Conservation (phyloP, 2,888 invertebrate genomes). For the Callyntrura guangdongensis region DNA sequence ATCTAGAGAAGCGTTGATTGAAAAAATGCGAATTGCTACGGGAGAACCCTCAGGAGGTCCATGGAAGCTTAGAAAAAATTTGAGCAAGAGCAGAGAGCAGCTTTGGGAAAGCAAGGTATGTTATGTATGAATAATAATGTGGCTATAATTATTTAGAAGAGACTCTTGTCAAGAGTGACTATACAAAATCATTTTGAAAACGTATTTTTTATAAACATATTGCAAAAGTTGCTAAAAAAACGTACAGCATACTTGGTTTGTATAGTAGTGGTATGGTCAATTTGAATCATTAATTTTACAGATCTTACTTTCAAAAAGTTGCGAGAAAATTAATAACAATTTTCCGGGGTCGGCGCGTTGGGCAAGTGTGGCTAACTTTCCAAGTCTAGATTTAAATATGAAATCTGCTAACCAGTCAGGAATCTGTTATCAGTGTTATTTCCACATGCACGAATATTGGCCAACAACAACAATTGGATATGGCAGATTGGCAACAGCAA, state of each 20-base stretch:
- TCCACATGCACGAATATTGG: constrained; percentile 80
- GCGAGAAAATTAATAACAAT: constrained; percentile 81
- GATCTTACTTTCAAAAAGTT: constrained; percentile 82
- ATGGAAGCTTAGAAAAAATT: constrained; percentile 81
- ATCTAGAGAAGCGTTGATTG: constrained; percentile 82
- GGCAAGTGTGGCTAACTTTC: constrained; percentile 82
- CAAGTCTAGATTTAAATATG: constrained; percentile 80
- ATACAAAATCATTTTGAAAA: too few species aligned
- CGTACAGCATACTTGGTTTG: too few species aligned
- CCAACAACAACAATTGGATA: constrained; percentile 59
- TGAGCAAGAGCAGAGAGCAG: constrained; percentile 84
- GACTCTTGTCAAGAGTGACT: too few species aligned
- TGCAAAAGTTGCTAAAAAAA: too few species aligned
- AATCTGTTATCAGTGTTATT: constrained; percentile 79
- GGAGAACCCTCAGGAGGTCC: constrained; percentile 75
- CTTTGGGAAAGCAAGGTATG: constrained; percentile 84
- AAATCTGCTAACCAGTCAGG: constrained; percentile 81
- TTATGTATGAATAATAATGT: too few species aligned
- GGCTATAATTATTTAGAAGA: too few species aligned
- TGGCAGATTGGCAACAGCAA: constrained; percentile 77
- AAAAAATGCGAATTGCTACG: constrained; percentile 81
- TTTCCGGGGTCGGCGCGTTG: constrained; percentile 81
- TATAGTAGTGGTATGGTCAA: not conserved
- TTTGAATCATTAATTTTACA: constrained; percentile 18
- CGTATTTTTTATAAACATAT: constrained; percentile 25